Evolutionary conservation across 64 coral and sea anemone species (phyloP), one percentile per base, ranked within the genome.

Genomic region (Pachyseris speciosa): DNA sequence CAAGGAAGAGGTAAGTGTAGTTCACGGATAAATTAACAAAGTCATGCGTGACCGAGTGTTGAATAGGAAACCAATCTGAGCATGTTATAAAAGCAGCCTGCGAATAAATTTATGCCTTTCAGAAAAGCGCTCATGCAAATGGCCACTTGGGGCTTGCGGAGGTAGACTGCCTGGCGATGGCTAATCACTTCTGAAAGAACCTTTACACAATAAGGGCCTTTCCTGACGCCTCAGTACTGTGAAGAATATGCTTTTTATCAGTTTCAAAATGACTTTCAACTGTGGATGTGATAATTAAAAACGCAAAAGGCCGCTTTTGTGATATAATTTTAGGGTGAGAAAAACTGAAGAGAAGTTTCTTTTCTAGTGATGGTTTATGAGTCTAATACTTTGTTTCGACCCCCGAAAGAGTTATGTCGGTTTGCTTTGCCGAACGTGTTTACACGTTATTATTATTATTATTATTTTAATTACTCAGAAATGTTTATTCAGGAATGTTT

Each of bases 401-500:
- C 6, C 19, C n/a, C n/a, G n/a, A 2, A 60, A 81, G 36, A 40
- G 51, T 71, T 17, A 37, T 81, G 60, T 77, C 6, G 12, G 29
- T 52, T 53, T 59, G 36, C 63, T 81, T 37, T 81, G 37, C 36
- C 25, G 34, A 24, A 61, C 51, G 63, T 39, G 33, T 81, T 81
- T 33, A 52, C 51, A 37, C 53, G 22, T 61, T 11, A 45, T 64
- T 16, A 50, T 8, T 41, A 59, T 59, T 81, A 38, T 40, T 39
- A 22, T 44, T 38, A 38, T 74, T 45, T 39, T 74, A 44, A 45
- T 33, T 58, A 60, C 33, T 40, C n/a, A 81, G 20, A 64, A 76
- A 64, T 81, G 55, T 81, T 81, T 81, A n/a, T 61, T 81, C 52
- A 81, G 77, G 77, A 81, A 53, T 24, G 31, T 39, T 80, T 40